Conservation (phyloP, 2,888 invertebrate genomes). For the Carcina quercana region DNA sequence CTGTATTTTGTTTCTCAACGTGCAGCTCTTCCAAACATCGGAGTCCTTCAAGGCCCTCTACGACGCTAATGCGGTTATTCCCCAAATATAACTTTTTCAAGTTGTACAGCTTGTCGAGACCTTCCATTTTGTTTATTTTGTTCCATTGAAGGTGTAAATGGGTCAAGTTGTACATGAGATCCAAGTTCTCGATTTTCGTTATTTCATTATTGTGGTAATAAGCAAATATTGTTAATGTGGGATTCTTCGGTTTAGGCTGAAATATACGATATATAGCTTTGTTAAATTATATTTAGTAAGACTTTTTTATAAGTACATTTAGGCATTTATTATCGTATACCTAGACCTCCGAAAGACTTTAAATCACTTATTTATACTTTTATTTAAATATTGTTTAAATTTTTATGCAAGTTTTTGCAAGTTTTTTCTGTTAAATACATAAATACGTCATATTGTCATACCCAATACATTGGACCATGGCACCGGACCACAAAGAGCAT, state of each 20-base stretch:
- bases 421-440: no score
- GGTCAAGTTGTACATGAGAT: conserved; percentile 76
- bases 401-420: no score
- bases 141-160: conserved; percentile 86
- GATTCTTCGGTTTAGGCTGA: conserved; percentile 49
- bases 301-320: no score
- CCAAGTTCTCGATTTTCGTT: conserved; percentile 81
- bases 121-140: conserved; percentile 80
- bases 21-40: conserved; percentile 78
- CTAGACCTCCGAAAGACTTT: no score
- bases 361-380: no score
- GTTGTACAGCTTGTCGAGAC: conserved; percentile 75
- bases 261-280: no score
- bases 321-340: no score
- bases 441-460: no score
- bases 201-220: conserved; percentile 90
- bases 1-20: conserved; percentile 78
- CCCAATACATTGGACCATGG: no score
- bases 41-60: conserved; percentile 79
- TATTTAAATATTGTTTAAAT: no score
- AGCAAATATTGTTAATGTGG: conserved; percentile 72
- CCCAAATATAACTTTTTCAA: conserved; percentile 86
- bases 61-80: conserved; percentile 78
- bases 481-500: no score
- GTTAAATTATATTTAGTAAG: no score